Evolutionary conservation across 2,888 invertebrate genomes (phyloP), one percentile per base, ranked within the genome.

Genomic region (Syrphus vitripennis): DNA sequence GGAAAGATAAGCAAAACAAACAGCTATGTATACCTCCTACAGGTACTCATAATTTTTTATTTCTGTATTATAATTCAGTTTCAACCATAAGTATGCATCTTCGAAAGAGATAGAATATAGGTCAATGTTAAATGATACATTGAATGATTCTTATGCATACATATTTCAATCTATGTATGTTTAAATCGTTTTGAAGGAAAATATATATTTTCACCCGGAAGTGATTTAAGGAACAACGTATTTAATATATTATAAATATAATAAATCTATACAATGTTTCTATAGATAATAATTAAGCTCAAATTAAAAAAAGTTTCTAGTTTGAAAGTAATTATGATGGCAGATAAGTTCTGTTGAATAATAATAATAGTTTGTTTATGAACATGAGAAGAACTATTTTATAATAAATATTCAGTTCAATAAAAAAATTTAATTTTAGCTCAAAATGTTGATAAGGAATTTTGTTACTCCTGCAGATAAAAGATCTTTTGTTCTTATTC

Each of bases 71-170:
- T 55, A 57, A 67, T 74, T n/a, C 29, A 50, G 34, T 50, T 61
- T 14, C 26, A 24, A 55, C 29, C n/a, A 42, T n/a, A 63, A 34
- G 16, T 40, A 6, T 29, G 50, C 16, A 12, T 5, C 29, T 16
- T 48, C n/a, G 26, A 61, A 37, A 59, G 50, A 72, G 50, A 61
- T 21, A 69, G 42, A 79, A 83, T 70, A 83, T 84, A 61, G 79
- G 83, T 80, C 83, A 84, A 84, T 84, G 83, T 59, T 70, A 70
- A 74, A 59, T 61, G n/a, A 29, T 53, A 29, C 63, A 24, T 70
- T 37, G 16, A 10, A 29, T 48, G 48, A 19, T 40, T 48, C 45
- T 10, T 61, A 10, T 16, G n/a, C n/a, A n/a, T n/a, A n/a, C n/a
- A n/a, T n/a, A n/a, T n/a, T n/a, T n/a, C n/a, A n/a, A n/a, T n/a